Evolutionary conservation across 2,797 vertebrate genomes (phyloP).

Genomic region (Mormyrops boulengeri): DNA sequence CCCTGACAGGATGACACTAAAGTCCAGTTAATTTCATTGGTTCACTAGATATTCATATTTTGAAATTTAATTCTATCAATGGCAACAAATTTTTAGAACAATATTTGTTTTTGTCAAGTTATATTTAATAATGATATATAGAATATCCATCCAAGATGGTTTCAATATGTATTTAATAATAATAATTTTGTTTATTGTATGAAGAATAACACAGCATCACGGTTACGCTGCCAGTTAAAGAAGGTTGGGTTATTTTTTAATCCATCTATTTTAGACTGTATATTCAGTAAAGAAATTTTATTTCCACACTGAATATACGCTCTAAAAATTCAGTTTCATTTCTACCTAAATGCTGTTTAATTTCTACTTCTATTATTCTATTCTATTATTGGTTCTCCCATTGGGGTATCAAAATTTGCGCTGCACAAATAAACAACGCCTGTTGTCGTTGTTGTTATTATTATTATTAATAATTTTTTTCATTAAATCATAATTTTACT

Average conservation of each 20-base stretch:
- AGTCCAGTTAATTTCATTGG: not conserved
- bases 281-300: not conserved
- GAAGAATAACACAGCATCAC: not conserved
- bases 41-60: not conserved
- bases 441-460: not conserved
- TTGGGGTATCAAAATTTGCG: not conserved
- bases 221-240: not conserved
- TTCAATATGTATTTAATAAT: not conserved
- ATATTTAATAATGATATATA: not conserved
- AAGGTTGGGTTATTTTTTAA: not conserved
- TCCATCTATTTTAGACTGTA: not conserved
- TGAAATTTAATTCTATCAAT: not conserved
- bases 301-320: not conserved
- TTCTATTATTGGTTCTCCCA: not conserved
- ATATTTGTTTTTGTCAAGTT: not conserved
- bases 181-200: not conserved
- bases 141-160: not conserved
- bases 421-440: not conserved
- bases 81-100: not conserved
- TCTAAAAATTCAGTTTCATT: not conserved
- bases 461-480: not conserved
- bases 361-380: not conserved
- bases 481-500: not conserved
- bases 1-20: not conserved
- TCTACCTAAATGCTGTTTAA: not conserved